phyloP scores from a whole-genome alignment of 1,140 invertebrate species.

The Drosophila littoralis region DNA sequence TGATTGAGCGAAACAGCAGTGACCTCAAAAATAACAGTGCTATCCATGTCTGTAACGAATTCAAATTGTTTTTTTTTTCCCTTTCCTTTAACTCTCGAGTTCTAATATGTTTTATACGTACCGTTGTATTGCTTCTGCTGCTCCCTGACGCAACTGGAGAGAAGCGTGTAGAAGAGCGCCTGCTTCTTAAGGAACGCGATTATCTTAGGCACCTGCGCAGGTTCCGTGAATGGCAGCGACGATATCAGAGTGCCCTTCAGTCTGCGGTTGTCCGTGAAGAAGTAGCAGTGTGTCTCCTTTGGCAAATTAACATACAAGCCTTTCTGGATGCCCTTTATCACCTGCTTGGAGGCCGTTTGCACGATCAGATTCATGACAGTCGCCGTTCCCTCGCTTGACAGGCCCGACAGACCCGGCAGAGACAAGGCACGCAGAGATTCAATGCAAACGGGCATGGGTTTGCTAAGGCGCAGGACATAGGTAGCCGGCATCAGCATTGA shows the following conservation, averaged over 20 bases:
- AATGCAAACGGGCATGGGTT: constrained; percentile 91
- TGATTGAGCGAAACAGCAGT: constrained; percentile 94
- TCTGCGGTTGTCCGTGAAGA: constrained; percentile 92
- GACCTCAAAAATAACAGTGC: constrained; percentile 95
- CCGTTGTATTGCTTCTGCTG: constrained; percentile 89
- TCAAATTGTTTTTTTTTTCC: not conserved
- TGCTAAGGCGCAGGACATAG: constrained; percentile 94
- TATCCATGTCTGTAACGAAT: constrained; percentile 88
- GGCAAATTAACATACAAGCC: constrained; percentile 90
- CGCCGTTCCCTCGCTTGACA: constrained; percentile 12
- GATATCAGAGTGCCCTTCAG: constrained; percentile 92
- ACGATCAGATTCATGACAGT: constrained; percentile 73
- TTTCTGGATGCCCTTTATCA: constrained; percentile 62
- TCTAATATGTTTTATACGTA: constrained; percentile 23
- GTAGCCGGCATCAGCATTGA: constrained; percentile 95
- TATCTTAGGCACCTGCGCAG: constrained; percentile 95
- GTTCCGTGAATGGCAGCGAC: constrained; percentile 96
- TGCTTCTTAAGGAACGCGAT: constrained; percentile 94
- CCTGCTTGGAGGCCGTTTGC: constrained; percentile 65
- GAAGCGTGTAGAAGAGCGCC: constrained; percentile 94
- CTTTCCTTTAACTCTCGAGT: not conserved
- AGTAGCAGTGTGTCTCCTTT: constrained; percentile 97
- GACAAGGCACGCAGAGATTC: constrained; percentile 51
- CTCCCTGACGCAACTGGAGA: constrained; percentile 94
- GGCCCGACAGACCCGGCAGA: constrained; percentile 27